Base-by-base conservation (phyloP, 2,888 invertebrate species). In the Cynaeus angustus region DNA sequence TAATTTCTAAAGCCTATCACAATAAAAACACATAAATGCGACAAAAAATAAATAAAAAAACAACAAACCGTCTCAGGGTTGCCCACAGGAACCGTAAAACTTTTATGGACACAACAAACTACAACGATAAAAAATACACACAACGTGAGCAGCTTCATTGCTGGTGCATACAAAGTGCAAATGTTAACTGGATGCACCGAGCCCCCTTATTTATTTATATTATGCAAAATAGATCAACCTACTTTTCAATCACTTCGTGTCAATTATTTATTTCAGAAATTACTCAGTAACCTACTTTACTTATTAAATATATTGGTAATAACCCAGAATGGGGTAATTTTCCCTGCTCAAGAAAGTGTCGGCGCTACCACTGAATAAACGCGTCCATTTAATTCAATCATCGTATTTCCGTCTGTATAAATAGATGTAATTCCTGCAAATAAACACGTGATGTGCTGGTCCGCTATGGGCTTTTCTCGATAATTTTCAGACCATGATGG, bases 1-100 rank as follows among this genome's bases (percentile, higher is more conserved):
- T 93, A 37, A 89, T 88, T 75, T 92, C 90, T 55, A 92, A 85
- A 37, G 91, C 91, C 89, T 94, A 88, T 21, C 4, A 3, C 21
- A 21, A 21, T 21, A 38, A 46, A 45, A 28, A 55, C 16, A 38
- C 33, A 33, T 33, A 33, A 33, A 33, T 33, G 1, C 33, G n/a
- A 9, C 3, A n/a, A 28, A 33, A 26, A 28, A n/a, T 26, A 14
- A 13, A 12, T 6, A 13, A 46, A 14, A 16, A 46, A 41, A 37
- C 8, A 21, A 38, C 28, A 50, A 52, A 75, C 74, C 62, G 74
- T 69, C 55, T 73, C 73, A 7, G 73, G 69, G 55, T 72, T 73
- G 61, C 71, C 68, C 4, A 73, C 71, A 45, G 73, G 74, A 13
- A 58, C 28, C 6, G 64, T 48, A 7, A 6, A 14, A 8, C 37